Conservation (phyloP, 2,113 vertebrate genomes). For the Lota lota region DNA sequence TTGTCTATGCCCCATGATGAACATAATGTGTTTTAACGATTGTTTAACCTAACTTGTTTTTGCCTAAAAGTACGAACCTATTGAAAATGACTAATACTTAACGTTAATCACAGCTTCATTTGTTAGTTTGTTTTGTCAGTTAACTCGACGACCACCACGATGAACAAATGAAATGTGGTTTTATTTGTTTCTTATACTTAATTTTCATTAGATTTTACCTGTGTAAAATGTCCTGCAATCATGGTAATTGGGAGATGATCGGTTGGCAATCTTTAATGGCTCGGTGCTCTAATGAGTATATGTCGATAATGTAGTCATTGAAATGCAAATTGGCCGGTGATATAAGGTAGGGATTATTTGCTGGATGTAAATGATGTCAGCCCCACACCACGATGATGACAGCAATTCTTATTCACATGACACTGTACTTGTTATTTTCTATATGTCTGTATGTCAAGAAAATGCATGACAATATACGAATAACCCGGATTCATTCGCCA, state of each 20-base stretch:
- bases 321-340: conserved; percentile 38
- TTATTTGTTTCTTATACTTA: conserved; percentile 15
- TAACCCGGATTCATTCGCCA: conserved; percentile 59
- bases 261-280: conserved; percentile 2
- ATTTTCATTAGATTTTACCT: neutral
- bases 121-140: no score
- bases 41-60: no score
- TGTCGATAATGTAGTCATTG: conserved; percentile 38
- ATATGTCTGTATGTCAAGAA: conserved; percentile 29
- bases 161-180: neutral
- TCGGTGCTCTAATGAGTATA: conserved; percentile 20
- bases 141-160: no score
- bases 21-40: no score
- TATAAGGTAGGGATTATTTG: conserved; percentile 36
- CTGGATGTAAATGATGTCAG: conserved; percentile 13
- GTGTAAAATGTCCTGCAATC: conserved; percentile 6
- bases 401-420: conserved; percentile 40
- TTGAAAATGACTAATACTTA: no score
- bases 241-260: conserved; percentile 1
- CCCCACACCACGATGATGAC: conserved; percentile 35
- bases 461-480: conserved; percentile 35
- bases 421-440: conserved; percentile 32
- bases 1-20: no score
- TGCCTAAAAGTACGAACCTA: no score
- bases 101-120: no score